Conservation (phyloP, 2,113 vertebrate genomes). For the Pangasianodon gigas region DNA sequence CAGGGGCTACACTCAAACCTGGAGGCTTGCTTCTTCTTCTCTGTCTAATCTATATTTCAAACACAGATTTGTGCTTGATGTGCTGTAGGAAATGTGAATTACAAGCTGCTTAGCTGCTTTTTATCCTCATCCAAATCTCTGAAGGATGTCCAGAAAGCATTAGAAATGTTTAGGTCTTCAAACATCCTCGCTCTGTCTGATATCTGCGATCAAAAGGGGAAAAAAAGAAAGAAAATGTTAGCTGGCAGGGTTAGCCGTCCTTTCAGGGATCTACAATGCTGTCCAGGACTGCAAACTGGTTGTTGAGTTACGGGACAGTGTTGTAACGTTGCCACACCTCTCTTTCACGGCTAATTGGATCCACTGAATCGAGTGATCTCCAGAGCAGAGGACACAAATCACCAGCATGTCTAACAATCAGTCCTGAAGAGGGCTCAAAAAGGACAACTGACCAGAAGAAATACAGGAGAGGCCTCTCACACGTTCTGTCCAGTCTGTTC, state of each 20-base stretch:
- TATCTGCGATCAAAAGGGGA: conserved; percentile 43
- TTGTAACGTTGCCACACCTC: conserved; percentile 60
- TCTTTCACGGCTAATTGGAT: conserved; percentile 70
- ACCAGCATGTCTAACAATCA: conserved; percentile 54
- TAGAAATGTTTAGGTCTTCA: conserved; percentile 45
- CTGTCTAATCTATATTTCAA: conserved; percentile 28
- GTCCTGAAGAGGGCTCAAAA: conserved; percentile 39
- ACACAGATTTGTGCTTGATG: conserved; percentile 36
- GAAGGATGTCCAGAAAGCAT: conserved; percentile 49
- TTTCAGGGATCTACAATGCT: conserved; percentile 44
- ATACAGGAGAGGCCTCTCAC: conserved; percentile 34
- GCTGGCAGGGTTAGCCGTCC: conserved; percentile 29
- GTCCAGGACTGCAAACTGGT: conserved; percentile 42
- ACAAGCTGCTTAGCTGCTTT: conserved; percentile 44
- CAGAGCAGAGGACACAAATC: conserved; percentile 64
- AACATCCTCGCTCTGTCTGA: conserved; percentile 44
- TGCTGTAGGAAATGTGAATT: conserved; percentile 15
- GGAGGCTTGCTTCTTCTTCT: conserved; percentile 6
- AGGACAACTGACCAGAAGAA: conserved; percentile 55
- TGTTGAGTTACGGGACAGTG: conserved; percentile 56
- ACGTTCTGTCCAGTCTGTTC: conserved; percentile 56
- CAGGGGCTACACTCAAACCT: conserved; percentile 27
- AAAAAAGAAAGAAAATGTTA: conserved; percentile 49
- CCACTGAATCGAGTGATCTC: conserved; percentile 66
- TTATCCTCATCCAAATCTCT: conserved; percentile 41